Base-by-base conservation (phyloP, 2,888 invertebrate genomes). In the Caenorhabditis zanzibari region DNA sequence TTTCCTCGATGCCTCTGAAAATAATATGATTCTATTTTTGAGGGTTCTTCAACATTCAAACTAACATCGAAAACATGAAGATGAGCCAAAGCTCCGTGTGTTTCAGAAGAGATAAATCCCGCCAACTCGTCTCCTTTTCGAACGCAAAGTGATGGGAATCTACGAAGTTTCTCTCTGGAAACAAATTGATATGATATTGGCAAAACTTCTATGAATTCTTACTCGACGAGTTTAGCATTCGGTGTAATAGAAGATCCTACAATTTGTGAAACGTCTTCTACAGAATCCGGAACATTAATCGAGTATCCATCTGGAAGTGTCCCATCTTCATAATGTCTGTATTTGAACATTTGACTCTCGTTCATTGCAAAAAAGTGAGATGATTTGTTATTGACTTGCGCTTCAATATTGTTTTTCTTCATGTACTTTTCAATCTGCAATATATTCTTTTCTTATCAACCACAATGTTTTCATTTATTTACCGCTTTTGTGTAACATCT, bases 321-420 rank as follows among this genome's bases (percentile, higher is more conserved):
- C 6, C 22, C 71, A 58, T 76, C 75, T 14, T 76, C 75, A 52
- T 76, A 80, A 24, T 84, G 52, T 38, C 80, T 22, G 24, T 80
- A 80, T 59, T 84, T 84, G 68, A 84, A 84, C 64, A 80, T 71
- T 58, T 84, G 83, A 76, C 75, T 84, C 47, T 84, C 83, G 24
- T 80, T 84, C 83, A 84, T 84, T 41, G 80, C 83, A 52, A 71
- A 84, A 44, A 84, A 84, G 41, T 84, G 80, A 6, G 80, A 52
- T 26, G 83, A 74, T 44, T 64, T 68, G 64, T 79, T 83, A 12
- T 79, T 52, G 5, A 83, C 73, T 26, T 56, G 41, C 47, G 79
- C 73, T 32, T 47, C 63, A n/a, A 83, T 83, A n/a, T 79, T 83
- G 68, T 83, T 83, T 75, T 83, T 83, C 64, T 61, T 61, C 74